Conservation (phyloP, 2,888 invertebrate species). For the Neoitamus cyanurus region DNA sequence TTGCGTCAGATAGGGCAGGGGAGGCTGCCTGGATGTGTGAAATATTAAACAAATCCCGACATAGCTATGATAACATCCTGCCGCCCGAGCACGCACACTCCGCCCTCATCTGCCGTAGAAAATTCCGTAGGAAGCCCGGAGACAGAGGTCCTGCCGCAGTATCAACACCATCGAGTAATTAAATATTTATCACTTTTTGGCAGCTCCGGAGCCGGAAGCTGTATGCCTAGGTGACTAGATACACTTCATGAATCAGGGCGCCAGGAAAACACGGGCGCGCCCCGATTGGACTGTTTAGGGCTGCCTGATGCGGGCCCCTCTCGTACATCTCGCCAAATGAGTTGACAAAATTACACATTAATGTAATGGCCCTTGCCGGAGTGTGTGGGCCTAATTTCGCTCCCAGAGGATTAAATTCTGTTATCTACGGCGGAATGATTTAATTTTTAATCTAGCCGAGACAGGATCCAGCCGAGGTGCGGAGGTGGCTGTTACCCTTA, state of each 20-base stretch:
- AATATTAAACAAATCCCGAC: conserved; percentile 28
- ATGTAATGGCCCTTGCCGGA: conserved; percentile 10
- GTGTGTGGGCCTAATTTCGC: conserved; percentile 15
- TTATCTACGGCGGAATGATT: background rate
- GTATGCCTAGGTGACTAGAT: conserved; percentile 9
- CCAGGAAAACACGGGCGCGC: background rate
- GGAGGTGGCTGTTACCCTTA: background rate
- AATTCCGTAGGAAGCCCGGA: background rate
- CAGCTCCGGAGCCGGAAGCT: conserved; percentile 41
- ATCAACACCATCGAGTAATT: conserved; percentile 51
- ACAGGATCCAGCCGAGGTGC: background rate
- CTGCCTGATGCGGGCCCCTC: background rate
- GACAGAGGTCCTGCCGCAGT: background rate
- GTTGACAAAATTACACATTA: conserved; percentile 39
- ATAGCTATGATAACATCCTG: background rate
- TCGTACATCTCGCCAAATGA: conserved; percentile 15
- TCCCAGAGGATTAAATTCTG: background rate
- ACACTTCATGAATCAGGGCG: conserved; percentile 23
- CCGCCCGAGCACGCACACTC: background rate
- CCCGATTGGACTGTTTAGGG: conserved; percentile 31
- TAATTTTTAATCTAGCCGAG: conserved; percentile 10
- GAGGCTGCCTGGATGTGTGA: background rate
- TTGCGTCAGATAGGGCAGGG: background rate
- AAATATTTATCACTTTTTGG: conserved; percentile 51
- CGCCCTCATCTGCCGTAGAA: background rate